A percentile compares a stretch with the other conserved stretches of the same genome.
Evolutionary conservation across 2,797 vertebrate genomes (phyloP).

Genomic region (Erethizon dorsatum): DNA sequence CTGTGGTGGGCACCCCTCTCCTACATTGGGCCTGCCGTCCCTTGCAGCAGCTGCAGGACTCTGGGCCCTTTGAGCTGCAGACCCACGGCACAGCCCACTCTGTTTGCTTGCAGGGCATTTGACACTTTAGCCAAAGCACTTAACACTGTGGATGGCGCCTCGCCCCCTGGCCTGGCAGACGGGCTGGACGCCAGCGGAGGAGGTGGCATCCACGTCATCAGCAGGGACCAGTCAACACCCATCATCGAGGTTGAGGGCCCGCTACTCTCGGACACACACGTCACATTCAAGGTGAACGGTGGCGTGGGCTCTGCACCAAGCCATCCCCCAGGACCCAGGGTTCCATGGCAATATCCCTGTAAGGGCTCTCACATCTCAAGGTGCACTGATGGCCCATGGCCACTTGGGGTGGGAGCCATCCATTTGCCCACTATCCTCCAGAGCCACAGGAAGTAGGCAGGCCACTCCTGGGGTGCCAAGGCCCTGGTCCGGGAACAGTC

Average conservation of each 20-base stretch:
- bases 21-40: neutral
- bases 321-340: neutral
- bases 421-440: neutral
- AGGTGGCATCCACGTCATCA: constrained; percentile 97
- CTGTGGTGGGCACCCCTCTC: neutral
- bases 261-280: constrained; percentile 97
- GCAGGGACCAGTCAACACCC: constrained; percentile 97
- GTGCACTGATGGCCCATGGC: neutral
- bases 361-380: neutral
- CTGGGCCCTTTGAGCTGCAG: neutral
- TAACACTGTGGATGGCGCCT: constrained; percentile 93
- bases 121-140: constrained; percentile 99
- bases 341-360: neutral
- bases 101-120: constrained; percentile 94
- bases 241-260: constrained; percentile 99
- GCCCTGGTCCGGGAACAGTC: neutral
- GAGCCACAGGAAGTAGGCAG: neutral
- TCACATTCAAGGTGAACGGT: constrained; percentile 95
- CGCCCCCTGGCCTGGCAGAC: constrained; percentile 91
- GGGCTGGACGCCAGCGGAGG: constrained; percentile 92
- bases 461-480: neutral
- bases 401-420: neutral
- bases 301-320: neutral
- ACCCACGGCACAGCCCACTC: constrained; percentile 1
- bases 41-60: neutral